Evolutionary conservation across 2,113 vertebrate genomes (phyloP).

Genomic region (Corvus hawaiiensis): DNA sequence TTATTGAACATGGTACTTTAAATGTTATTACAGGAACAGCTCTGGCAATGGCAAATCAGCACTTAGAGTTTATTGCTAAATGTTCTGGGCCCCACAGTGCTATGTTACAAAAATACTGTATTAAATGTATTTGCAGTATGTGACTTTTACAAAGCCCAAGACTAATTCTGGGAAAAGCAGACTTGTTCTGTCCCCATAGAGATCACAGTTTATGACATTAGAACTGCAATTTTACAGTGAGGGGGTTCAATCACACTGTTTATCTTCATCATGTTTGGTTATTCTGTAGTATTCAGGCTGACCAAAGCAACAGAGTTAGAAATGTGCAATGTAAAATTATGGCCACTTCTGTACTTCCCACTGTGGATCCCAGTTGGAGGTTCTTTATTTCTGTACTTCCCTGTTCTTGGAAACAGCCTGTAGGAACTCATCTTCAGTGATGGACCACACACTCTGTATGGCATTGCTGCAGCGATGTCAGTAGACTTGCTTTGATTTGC

Average conservation of each 20-base stretch:
- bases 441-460: not conserved
- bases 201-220: not conserved
- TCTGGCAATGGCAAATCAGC: not conserved
- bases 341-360: not conserved
- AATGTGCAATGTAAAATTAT: not conserved
- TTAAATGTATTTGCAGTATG: not conserved
- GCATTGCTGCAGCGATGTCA: not conserved
- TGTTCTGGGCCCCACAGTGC: not conserved
- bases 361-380: not conserved
- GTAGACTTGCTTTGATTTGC: not conserved
- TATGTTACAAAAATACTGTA: not conserved
- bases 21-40: not conserved
- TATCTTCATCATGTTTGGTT: not conserved
- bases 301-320: not conserved
- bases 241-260: not conserved
- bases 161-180: not conserved
- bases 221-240: not conserved
- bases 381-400: not conserved
- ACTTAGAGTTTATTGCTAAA: not conserved
- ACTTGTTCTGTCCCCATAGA: not conserved
- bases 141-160: not conserved
- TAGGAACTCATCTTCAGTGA: not conserved
- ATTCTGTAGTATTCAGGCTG: not conserved
- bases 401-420: not conserved
- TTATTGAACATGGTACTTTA: not conserved